Conservation (phyloP, 2,797 vertebrate genomes). For the Urophycis tenuis region DNA sequence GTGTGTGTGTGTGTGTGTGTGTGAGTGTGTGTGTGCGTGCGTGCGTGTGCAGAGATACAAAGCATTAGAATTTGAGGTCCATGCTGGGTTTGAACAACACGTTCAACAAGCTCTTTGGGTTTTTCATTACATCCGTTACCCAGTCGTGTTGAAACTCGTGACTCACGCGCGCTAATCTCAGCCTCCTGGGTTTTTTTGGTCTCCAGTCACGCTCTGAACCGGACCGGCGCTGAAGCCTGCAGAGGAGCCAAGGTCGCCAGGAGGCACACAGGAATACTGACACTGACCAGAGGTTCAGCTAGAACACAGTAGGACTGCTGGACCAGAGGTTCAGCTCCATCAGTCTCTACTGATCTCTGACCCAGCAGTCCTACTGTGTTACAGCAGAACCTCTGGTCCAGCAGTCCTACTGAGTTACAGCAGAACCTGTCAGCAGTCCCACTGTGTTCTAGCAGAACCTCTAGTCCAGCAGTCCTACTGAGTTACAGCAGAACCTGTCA, state of each 20-base stretch:
- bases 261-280: background rate
- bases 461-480: too few species aligned
- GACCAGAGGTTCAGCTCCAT: too few species aligned
- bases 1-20: background rate
- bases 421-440: too few species aligned
- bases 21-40: background rate
- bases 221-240: background rate
- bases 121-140: background rate
- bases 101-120: slow-evolving; percentile 1
- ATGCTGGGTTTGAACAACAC: background rate
- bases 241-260: background rate
- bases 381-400: too few species aligned
- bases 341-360: too few species aligned
- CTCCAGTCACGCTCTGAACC: background rate
- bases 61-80: background rate
- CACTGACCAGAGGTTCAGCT: background rate
- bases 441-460: too few species aligned
- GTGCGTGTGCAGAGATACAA: too few species aligned
- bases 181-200: background rate
- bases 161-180: background rate
- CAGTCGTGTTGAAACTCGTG: background rate
- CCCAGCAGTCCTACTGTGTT: too few species aligned
- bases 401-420: too few species aligned
- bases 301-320: too few species aligned
- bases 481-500: too few species aligned